Evolutionary conservation across 2,797 vertebrate species (phyloP).

Genomic region (Heterohyrax brucei): DNA sequence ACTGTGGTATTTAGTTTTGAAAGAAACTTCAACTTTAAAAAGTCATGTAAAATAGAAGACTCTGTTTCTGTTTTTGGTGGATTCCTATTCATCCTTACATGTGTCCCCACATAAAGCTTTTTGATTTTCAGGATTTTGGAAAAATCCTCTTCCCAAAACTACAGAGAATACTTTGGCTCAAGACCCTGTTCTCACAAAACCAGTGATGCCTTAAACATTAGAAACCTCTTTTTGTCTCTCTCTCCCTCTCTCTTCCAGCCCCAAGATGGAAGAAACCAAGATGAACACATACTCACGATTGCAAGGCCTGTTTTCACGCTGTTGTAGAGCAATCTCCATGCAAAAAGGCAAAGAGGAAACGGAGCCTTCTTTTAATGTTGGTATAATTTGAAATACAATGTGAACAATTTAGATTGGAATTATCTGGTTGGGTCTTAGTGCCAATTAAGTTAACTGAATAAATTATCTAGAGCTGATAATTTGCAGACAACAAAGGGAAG

Average conservation of each 20-base stretch:
- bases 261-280: background rate
- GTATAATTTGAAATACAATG: conserved; percentile 72
- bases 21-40: background rate
- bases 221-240: background rate
- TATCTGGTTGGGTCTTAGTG: conserved; percentile 65
- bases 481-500: conserved; percentile 71
- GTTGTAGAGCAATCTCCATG: background rate
- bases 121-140: background rate
- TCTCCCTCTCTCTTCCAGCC: background rate
- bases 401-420: conserved; percentile 74
- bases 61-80: background rate
- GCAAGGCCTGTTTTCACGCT: background rate
- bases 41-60: conserved; percentile 1
- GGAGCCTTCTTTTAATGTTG: conserved; percentile 22
- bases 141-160: background rate
- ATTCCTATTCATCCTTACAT: background rate
- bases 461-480: conserved; percentile 72
- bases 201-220: background rate
- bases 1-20: background rate
- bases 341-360: background rate
- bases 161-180: background rate
- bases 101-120: background rate
- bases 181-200: background rate
- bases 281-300: background rate
- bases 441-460: conserved; percentile 74